Conservation (phyloP, 2,113 vertebrate species). For the Aspidoscelis tigris region DNA sequence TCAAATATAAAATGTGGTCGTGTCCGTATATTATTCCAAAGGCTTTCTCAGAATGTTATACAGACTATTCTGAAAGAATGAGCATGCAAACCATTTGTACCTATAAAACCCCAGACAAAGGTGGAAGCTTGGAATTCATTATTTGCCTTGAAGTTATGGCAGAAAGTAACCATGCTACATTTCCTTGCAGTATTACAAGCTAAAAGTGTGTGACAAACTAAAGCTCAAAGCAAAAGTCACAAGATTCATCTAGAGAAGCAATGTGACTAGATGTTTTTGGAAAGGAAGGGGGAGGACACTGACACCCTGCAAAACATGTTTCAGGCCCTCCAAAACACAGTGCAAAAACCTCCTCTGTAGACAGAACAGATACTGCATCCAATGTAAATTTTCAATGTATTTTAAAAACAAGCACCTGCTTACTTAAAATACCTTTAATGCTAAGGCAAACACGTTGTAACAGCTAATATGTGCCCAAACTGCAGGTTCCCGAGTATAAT, state of each 20-base stretch:
- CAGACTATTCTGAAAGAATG: neutral
- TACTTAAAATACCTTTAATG: neutral
- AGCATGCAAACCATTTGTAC: neutral
- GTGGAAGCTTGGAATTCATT: neutral
- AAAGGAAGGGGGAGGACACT: too few species aligned
- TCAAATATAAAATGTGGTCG: neutral
- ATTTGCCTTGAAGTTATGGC: constrained; percentile 6
- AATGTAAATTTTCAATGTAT: neutral
- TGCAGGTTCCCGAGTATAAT: neutral
- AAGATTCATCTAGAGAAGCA: too few species aligned
- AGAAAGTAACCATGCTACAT: too few species aligned
- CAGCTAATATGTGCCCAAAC: neutral
- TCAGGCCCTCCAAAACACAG: too few species aligned
- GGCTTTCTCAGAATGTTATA: neutral
- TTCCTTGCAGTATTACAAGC: too few species aligned
- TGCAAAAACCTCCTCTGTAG: too few species aligned
- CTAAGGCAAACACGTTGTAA: neutral
- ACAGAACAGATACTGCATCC: too few species aligned
- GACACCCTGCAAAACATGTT: too few species aligned
- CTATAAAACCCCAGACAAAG: neutral
- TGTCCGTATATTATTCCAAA: neutral
- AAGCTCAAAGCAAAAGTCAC: too few species aligned
- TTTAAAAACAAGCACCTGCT: neutral
- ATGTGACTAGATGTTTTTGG: too few species aligned
- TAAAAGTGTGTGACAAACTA: too few species aligned